Evolutionary conservation across 2,888 invertebrate species (phyloP), one percentile per base, ranked within the genome.

Genomic region (Philereme transversata): DNA sequence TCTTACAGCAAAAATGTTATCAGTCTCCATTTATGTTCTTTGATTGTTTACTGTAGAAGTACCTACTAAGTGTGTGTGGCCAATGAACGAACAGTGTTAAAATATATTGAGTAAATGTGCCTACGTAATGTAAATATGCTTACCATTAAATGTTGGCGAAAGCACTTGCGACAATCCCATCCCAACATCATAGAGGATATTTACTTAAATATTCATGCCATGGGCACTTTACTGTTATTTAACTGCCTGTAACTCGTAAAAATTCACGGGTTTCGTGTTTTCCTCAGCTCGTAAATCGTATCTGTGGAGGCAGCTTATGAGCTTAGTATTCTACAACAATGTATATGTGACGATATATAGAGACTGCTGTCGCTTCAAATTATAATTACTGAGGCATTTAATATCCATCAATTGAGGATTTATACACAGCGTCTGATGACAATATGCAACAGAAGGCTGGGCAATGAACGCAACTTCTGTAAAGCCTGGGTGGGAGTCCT

Each of bases 181-280:
- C 38, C 5, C 8, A 62, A 55, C 47, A 47, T 59, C 50, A 58
- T 57, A 57, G 56, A 52, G 10, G 44, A 55, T 49, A 60, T 55
- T 60, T 47, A 52, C 36, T 52, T 35, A 43, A 38, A 38, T 48
- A 53, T 62, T 33, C 55, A 43, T 46, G 40, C 36, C 3, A 5
- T 38, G 44, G 11, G 38, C n/a, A 44, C 47, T 57, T 57, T 56
- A 58, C 56, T 48, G 51, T 40, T 7, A 47, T 52, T 58, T 53
- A 53, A 59, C 49, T 53, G 53, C 7, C 49, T 34, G 49, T 10
- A 49, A 38, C 47, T 58, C 61, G 53, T 62, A 62, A 57, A 61
- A 50, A 45, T 46, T 51, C 38, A 38, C 40, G 48, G 40, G 10
- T 53, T 47, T 44, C 57, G 36, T 57, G 45, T 48, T 49, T 45